Conservation (phyloP, 92 coral and sea anemone genomes). For the Umimayanthus chanpuru region DNA sequence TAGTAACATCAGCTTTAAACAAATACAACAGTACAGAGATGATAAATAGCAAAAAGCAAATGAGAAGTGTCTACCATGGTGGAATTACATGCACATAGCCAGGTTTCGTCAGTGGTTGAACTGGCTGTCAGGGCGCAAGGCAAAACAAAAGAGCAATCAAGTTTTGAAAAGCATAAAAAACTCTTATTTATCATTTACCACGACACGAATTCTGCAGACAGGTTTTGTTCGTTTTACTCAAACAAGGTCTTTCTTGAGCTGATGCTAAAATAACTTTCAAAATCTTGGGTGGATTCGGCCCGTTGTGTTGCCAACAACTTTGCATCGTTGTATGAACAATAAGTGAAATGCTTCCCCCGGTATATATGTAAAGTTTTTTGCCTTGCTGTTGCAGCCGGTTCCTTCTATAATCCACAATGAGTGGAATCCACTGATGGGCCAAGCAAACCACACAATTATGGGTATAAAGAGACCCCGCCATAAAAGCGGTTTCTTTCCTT, state of each 20-base stretch:
- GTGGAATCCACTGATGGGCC: slow-evolving; percentile 1
- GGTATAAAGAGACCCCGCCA: background rate
- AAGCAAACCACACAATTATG: background rate
- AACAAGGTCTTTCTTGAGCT: background rate
- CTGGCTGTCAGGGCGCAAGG: no score
- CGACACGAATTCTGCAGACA: background rate
- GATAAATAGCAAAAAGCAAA: no score
- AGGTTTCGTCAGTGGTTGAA: no score
- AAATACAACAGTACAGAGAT: no score
- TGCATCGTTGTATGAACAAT: background rate
- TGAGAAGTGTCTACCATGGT: no score
- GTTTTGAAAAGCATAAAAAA: background rate
- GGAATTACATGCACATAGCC: no score
- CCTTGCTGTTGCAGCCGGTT: background rate
- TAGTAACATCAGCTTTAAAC: no score
- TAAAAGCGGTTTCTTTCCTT: slow-evolving; percentile 11
- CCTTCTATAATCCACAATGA: background rate
- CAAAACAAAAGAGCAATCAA: background rate
- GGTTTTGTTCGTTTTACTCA: background rate
- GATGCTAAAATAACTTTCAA: no score
- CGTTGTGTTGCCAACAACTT: background rate
- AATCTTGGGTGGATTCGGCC: background rate
- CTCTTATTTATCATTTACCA: background rate
- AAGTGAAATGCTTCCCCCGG: background rate
- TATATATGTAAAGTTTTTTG: no score